phyloP scores from a whole-genome alignment of 2,797 vertebrate genomes.

The Enteromius trimaculatus region DNA sequence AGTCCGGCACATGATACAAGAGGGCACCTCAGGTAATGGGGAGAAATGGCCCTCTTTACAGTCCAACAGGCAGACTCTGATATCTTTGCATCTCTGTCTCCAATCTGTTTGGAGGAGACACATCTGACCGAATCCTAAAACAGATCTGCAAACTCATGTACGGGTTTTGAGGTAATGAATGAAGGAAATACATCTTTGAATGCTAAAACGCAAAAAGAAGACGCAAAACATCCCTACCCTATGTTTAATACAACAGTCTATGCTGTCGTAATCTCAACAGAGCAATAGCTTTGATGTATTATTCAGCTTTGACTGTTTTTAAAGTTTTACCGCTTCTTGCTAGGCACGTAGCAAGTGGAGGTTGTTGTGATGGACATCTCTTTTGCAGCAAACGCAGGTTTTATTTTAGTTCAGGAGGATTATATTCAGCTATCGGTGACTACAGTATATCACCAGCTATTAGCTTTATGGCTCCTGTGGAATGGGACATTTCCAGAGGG shows the following conservation, averaged over 20 bases:
- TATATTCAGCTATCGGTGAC: slow-evolving; percentile 32
- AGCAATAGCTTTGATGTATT: slow-evolving; percentile 43
- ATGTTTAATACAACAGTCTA: slow-evolving; percentile 44
- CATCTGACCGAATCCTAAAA: slow-evolving; percentile 36
- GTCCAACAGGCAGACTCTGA: neutral
- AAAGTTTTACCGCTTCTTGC: neutral
- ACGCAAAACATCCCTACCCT: neutral
- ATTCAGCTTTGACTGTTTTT: slow-evolving; percentile 29
- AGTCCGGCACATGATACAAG: slow-evolving; percentile 30
- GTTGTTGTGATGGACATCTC: slow-evolving; percentile 21
- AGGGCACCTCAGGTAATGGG: slow-evolving; percentile 33
- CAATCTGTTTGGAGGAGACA: slow-evolving; percentile 1
- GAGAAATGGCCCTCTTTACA: slow-evolving; percentile 24
- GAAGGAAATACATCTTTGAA: neutral
- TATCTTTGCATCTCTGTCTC: slow-evolving; percentile 14
- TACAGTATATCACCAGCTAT: slow-evolving; percentile 41
- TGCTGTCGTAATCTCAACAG: slow-evolving; percentile 11
- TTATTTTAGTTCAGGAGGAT: slow-evolving; percentile 2
- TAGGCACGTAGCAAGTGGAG: slow-evolving; percentile 3
- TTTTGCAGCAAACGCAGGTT: neutral
- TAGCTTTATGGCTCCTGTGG: slow-evolving; percentile 28
- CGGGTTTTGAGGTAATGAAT: neutral
- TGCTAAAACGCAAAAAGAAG: neutral
- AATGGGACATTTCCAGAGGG: slow-evolving; percentile 27
- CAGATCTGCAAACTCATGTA: slow-evolving; percentile 4